A percentile compares a stretch with the other conserved stretches of the same genome.
Conservation (phyloP, 2,113 vertebrate species). For the Arvicanthis niloticus region DNA sequence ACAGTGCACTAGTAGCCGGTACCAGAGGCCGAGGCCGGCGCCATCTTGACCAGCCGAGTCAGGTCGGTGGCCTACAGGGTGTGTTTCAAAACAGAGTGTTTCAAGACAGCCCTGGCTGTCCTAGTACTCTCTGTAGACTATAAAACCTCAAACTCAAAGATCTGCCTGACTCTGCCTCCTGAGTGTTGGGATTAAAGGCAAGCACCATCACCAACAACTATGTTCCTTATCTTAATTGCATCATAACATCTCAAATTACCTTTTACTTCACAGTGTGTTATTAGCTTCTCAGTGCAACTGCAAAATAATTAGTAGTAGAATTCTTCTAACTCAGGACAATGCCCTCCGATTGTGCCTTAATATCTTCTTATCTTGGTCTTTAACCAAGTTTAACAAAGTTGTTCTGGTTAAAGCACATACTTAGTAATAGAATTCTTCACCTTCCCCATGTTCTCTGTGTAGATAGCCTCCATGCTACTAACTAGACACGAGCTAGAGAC, state of each 20-base stretch:
- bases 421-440: not conserved
- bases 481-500: not conserved
- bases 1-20: too few species aligned
- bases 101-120: not conserved
- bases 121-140: not conserved
- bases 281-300: constrained; percentile 28
- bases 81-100: not conserved
- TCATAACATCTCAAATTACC: not conserved
- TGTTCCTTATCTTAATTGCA: constrained; percentile 28
- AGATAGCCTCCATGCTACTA: not conserved
- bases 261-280: not conserved
- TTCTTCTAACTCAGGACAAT: not conserved
- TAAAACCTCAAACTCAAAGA: not conserved
- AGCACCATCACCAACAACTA: not conserved
- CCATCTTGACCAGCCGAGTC: too few species aligned
- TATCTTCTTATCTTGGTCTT: not conserved
- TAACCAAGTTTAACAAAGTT: not conserved
- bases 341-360: not conserved
- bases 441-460: not conserved
- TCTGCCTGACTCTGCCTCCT: not conserved
- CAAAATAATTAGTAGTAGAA: not conserved
- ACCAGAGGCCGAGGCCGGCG: too few species aligned
- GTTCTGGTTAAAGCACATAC: not conserved
- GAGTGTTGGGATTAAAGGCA: not conserved
- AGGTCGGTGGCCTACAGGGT: too few species aligned